Base-by-base conservation (phyloP, 2,797 vertebrate species). In the Chromis chromis region DNA sequence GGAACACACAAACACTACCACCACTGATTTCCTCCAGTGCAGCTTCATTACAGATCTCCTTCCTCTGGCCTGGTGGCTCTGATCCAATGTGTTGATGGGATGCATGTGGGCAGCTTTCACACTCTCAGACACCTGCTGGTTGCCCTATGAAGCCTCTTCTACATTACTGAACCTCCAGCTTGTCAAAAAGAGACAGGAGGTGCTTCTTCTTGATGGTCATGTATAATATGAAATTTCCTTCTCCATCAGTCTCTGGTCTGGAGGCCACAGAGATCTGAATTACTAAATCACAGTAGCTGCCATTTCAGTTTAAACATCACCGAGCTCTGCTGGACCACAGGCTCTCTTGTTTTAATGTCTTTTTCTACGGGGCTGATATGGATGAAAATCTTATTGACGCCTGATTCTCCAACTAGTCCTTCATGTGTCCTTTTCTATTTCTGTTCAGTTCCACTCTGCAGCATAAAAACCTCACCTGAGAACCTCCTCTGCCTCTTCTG, bases 91-190 rank as follows among this genome's bases (percentile, higher is more conserved):
- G 49, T 12, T 75, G 64, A 1, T 52, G 48, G 31, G 59, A 25
- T n/a, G 53, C 14, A 69, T 63, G 76, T 63, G 46, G 66, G 76
- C 62, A 22, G 68, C 7, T 31, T 59, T 59, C 57, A 33, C 56
- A 52, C 57, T 6, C 39, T 21, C 12, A 40, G 44, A 57, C 59
- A 36, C 49, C 65, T 44, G 60, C 64, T 53, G 60, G 33, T 46
- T 1, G 0, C 17, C 4, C 14, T 44, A 33, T 57, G 36, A 67
- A 50, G 21, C 36, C 31, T 64, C 27, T 68, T 24, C 27, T 58
- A 42, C 58, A 14, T 40, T 68, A 39, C 27, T 73, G 42, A 46
- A 40, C 10, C 31, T 9, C 13, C 7, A 13, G 22, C 10, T 39
- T 2, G 27, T 60, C 28, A 55, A 9, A 57, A 40, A 24, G 17